A percentile compares a stretch with the other conserved stretches of the same genome.
Conservation (phyloP, 2,888 invertebrate genomes). For the Calephelis perditalis region DNA sequence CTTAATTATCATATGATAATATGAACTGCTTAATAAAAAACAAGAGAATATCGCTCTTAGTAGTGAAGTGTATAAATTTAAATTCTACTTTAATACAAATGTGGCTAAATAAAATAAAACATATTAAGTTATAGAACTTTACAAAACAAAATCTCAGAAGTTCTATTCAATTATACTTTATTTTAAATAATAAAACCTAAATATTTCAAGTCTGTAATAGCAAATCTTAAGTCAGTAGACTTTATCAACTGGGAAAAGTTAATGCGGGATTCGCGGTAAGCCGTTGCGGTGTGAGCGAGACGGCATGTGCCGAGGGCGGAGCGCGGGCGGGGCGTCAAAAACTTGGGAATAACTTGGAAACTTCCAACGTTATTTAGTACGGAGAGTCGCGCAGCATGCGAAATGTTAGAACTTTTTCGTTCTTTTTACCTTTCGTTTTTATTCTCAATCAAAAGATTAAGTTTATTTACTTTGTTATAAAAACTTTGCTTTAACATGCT, state of each 20-base stretch:
- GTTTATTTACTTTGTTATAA: too few species aligned
- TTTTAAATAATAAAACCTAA: too few species aligned
- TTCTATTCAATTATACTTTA: too few species aligned
- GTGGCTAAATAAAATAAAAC: too few species aligned
- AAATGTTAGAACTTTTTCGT: constrained; percentile 14
- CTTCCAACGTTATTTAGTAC: constrained; percentile 43
- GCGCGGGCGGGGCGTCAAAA: constrained; percentile 50
- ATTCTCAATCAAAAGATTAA: too few species aligned
- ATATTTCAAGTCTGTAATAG: too few species aligned
- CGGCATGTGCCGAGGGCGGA: constrained; percentile 41
- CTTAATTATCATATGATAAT: neutral
- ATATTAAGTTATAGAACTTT: too few species aligned
- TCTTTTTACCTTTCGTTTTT: too few species aligned
- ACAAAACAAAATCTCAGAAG: too few species aligned
- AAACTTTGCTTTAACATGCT: too few species aligned
- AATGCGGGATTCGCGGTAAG: constrained; percentile 9
- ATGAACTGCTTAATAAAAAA: neutral
- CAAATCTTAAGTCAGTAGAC: neutral
- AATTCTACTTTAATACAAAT: too few species aligned
- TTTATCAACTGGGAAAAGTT: neutral
- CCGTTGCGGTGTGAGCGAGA: constrained; percentile 46
- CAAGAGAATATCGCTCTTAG: neutral
- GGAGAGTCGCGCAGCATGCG: constrained; percentile 7
- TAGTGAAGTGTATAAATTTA: neutral
- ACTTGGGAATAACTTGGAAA: constrained; percentile 53